Evolutionary conservation across 2,888 invertebrate species (phyloP).

Genomic region (Macroteleia sp.): DNA sequence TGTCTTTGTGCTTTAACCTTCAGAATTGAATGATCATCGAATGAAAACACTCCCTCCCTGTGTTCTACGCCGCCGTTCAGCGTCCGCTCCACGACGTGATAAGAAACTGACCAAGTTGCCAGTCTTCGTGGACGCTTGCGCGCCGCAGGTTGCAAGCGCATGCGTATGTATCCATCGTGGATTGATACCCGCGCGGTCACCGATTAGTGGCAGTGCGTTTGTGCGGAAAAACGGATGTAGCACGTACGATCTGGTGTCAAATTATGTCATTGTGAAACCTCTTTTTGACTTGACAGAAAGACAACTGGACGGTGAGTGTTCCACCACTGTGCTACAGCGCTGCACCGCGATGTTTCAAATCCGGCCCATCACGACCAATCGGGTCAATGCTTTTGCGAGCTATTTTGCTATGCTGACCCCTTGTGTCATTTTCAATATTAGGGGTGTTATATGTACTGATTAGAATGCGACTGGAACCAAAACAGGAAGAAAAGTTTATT

Average conservation of each 20-base stretch:
- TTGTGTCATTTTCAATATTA: neutral
- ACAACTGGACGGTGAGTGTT: slow-evolving; percentile 28
- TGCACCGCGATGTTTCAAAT: neutral
- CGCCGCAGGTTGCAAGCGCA: slow-evolving; percentile 73
- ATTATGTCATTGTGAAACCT: slow-evolving; percentile 29
- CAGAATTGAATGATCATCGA: slow-evolving; percentile 4
- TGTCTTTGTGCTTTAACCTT: slow-evolving; percentile 2
- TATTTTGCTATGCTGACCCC: neutral
- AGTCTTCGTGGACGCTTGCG: slow-evolving; percentile 72
- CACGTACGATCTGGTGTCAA: slow-evolving; percentile 23
- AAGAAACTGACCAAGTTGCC: slow-evolving; percentile 68
- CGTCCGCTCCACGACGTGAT: slow-evolving; percentile 68
- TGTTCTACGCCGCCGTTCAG: neutral
- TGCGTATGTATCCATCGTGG: slow-evolving; percentile 69
- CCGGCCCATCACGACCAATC: neutral
- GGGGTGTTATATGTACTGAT: too few relatives aligned
- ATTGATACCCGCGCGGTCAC: slow-evolving; percentile 69
- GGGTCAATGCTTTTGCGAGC: slow-evolving; percentile 8
- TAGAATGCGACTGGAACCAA: too few relatives aligned
- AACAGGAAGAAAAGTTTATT: too few relatives aligned
- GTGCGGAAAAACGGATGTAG: slow-evolving; percentile 54
- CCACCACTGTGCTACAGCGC: neutral
- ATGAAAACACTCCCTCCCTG: slow-evolving; percentile 14
- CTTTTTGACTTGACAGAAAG: slow-evolving; percentile 15
- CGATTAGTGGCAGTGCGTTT: slow-evolving; percentile 67